Base-by-base conservation (phyloP, 2,888 invertebrate genomes). In the Drosophila bunnanda region DNA sequence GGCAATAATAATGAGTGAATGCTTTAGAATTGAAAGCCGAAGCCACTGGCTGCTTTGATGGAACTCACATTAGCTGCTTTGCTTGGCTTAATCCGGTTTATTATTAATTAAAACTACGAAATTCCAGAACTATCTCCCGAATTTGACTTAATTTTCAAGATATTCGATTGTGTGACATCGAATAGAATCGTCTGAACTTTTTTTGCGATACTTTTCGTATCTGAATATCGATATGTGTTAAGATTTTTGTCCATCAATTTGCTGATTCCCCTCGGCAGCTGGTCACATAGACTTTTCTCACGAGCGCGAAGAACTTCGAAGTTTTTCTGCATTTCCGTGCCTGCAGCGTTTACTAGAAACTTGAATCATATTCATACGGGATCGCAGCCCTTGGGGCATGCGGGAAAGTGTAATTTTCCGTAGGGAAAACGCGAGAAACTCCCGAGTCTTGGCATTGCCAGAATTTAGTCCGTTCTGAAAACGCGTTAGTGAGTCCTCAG, bases 21-120 rank as follows among this genome's bases (percentile, higher is more conserved):
- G 32, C 28, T 44, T 25, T 15, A 20, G 28, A 30, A 20, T 5
- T 22, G 25, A 32, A 32, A n/a, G 43, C 20, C 48, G 13, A 12
- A 50, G 44, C 28, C 10, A 25, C 28, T 43, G 28, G 15, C 48
- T 10, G 22, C 22, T 30, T 36, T 44, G 34, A 53, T 7, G 13
- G 34, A 39, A 80, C 89, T 86, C 56, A 84, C 83, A 50, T 59
- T 88, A 73, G 43, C 55, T 76, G 71, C 76, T 83, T 80, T 72
- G 71, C 78, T 82, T 61, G 41, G 58, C 41, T 72, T 69, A 55
- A 66, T 67, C 70, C 77, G 79, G 56, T 68, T 75, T 77, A 71
- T 67, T 75, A 79, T 79, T 88, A 82, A 86, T 88, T 88, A 86
- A 86, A 88, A 64, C 83, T 88, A 86, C 28, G 48, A 71, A 88